Base-by-base conservation (phyloP, 2,113 vertebrate genomes). In the Cyprinus carpio region DNA sequence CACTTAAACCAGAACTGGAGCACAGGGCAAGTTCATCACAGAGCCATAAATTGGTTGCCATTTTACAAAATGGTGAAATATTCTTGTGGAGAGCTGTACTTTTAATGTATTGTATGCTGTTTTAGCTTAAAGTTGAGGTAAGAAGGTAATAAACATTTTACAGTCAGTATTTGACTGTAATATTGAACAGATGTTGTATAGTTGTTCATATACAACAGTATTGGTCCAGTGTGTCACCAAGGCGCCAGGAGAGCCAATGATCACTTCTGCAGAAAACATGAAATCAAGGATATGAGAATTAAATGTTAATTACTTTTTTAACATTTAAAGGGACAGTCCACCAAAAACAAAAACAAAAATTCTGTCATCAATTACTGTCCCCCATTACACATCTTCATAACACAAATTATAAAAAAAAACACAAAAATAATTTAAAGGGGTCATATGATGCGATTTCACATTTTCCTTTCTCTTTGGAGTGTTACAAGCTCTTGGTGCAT, bases 171-270 rank as follows among this genome's bases (percentile, higher is more conserved):
- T 37, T 18, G 43, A 75, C 43, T 75, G 23, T 51, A 81, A 25
- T 51, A 12, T 37, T 84, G 23, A 43, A 85, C 49, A 74, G 84
- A 75, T 78, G 80, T 62, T 75, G 40, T n/a, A 37, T 62, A 43
- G 72, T 37, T 75, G 69, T 84, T 84, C 82, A 84, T 13, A n/a
- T 77, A 71, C 69, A 78, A 58, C 7, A 29, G 43, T 29, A 81
- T 89, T 89, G 88, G 88, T 89, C 88, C 88, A 82, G 86, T 84
- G 84, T 81, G 43, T 81, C 71, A 83, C 37, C 82, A 40, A n/a
- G 58, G 67, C 75, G 56, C 23, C n/a, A 81, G 64, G n/a, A 76
- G 77, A 84, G 60, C 54, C 29, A 31, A 37, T 37, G 27, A 62
- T 46, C 76, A 27, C 29, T 89, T 46, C 43, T 46, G 72, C 37